Base-by-base conservation (phyloP, 2,113 vertebrate species). In the Phylloscopus trochiloides region DNA sequence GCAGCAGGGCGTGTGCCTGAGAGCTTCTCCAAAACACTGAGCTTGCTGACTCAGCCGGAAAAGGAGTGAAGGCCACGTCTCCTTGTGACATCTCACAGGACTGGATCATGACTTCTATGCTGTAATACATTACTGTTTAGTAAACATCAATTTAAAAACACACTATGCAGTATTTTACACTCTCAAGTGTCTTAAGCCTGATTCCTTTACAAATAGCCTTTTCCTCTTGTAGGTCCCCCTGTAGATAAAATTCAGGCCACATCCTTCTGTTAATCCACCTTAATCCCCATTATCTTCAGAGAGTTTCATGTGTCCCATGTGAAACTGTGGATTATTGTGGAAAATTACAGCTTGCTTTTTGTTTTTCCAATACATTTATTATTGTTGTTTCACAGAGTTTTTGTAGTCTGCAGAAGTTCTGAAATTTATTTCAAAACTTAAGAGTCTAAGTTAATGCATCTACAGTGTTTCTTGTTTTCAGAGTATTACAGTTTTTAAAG, bases 111-210 rank as follows among this genome's bases (percentile, higher is more conserved):
- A 21, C 2, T 88, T 57, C 14, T 40, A 28, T 25, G 24, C 17
- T 51, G 21, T 17, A 45, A 20, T 34, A 26, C 0, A 0, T 59
- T 31, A 17, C 43, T 75, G 15, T 38, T 71, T 2, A 1, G 28
- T 24, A 72, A 40, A 24, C 6, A 28, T 26, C 29, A 3, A 9
- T 55, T 88, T 65, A 1, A 45, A 74, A 67, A 32, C 6, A 9
- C 51, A 6, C 8, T 20, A 7, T 45, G n/a, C 54, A 71, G 16
- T 0, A 0, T 75, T 79, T 76, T 74, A 42, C 20, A 3, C 1
- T 20, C 45, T 21, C 45, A 47, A 21, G 2, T 38, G 8, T 66
- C 43, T 70, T 45, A 40, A 57, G 10, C 31, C 34, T 55, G 26
- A 52, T 78, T 78, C 24, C 14, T 72, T 79, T 61, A 57, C n/a